Evolutionary conservation across 2,797 vertebrate species (phyloP).

Genomic region (Erithacus rubecula): DNA sequence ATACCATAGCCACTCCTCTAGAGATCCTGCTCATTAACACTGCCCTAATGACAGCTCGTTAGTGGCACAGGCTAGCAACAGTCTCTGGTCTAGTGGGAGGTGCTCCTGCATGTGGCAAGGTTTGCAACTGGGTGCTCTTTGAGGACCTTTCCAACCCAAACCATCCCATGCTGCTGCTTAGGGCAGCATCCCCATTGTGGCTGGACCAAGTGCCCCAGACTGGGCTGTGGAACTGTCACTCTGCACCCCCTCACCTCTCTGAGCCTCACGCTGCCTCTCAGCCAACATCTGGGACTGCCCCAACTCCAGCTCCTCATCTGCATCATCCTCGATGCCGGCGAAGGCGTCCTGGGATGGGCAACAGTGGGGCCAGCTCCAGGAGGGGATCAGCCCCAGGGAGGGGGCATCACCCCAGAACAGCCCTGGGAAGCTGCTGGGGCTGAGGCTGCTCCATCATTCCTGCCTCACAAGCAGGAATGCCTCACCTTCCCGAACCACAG

Average conservation of each 20-base stretch:
- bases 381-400: not conserved
- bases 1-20: rapidly evolving
- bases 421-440: not conserved
- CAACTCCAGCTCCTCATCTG: constrained; percentile 84
- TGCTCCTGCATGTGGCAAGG: not conserved
- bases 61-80: not conserved
- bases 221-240: not conserved
- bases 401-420: not conserved
- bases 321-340: constrained; percentile 82
- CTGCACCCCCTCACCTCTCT: not conserved
- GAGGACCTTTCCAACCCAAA: not conserved
- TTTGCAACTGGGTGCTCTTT: not conserved
- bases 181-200: not conserved
- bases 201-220: not conserved
- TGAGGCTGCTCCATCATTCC: rapidly evolving
- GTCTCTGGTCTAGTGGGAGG: too few species aligned
- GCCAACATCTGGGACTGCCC: constrained; percentile 81
- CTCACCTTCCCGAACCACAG: constrained; percentile 95
- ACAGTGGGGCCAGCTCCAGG: rapidly evolving
- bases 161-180: not conserved
- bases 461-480: not conserved
- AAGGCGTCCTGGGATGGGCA: constrained; percentile 81
- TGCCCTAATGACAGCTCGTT: rapidly evolving
- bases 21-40: not conserved
- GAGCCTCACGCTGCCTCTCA: constrained; percentile 28